Evolutionary conservation across 1,140 invertebrate genomes (phyloP).

Genomic region (Euschistus heros): DNA sequence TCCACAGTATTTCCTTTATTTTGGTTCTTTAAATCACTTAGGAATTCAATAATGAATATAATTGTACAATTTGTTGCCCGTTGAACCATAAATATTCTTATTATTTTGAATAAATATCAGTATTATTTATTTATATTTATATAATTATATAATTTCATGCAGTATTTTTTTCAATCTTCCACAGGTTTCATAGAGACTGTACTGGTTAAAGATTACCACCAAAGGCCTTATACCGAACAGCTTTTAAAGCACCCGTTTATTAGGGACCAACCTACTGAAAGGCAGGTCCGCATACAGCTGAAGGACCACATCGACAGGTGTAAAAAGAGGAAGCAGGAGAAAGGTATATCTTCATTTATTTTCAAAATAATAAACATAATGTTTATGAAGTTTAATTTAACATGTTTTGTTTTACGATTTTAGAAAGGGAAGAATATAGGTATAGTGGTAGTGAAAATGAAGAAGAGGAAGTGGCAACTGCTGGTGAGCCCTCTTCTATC

Average conservation of each 20-base stretch:
- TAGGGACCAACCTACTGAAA: conserved; percentile 92
- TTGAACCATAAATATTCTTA: too few relatives aligned
- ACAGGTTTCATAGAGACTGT: conserved; percentile 69
- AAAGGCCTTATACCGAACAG: conserved; percentile 95
- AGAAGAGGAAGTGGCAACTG: conserved; percentile 71
- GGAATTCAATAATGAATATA: too few relatives aligned
- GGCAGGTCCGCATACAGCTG: conserved; percentile 94
- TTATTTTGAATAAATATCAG: too few relatives aligned
- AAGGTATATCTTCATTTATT: conserved; percentile 38
- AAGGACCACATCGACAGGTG: conserved; percentile 98
- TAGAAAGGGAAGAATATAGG: conserved; percentile 50
- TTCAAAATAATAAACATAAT: neutral
- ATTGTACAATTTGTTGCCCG: too few relatives aligned
- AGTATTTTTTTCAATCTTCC: too few relatives aligned
- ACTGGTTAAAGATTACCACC: conserved; percentile 95
- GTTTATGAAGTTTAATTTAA: neutral
- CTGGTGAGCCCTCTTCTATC: conserved; percentile 81
- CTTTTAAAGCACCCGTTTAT: conserved; percentile 96
- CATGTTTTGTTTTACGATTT: neutral
- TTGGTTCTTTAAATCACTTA: too few relatives aligned
- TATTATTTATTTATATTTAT: too few relatives aligned
- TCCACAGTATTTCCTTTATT: too few relatives aligned
- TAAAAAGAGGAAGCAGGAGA: conserved; percentile 87
- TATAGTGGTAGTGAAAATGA: conserved; percentile 83
- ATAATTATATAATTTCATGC: too few relatives aligned